Base-by-base conservation (phyloP, 2,113 vertebrate species). In the Protobothrops mucrosquamatus region DNA sequence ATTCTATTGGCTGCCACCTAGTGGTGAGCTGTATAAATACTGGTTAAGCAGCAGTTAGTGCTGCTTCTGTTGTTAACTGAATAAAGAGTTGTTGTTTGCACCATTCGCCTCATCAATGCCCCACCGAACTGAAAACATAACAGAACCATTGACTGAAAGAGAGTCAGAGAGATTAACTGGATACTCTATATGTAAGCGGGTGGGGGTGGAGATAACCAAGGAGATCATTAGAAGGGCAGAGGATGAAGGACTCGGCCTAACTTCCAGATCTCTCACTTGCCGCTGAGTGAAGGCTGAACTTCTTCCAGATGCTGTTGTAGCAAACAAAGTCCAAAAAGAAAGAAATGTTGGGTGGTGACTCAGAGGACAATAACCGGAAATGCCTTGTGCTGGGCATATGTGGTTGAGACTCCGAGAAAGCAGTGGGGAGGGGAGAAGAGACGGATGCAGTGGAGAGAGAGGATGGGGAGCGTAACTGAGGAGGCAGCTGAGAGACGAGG, bases 281-380 rank as follows among this genome's bases (percentile, higher is more conserved):
- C 6, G 11, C 34, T 29, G 23, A 87, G 24, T 0, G 1, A 85
- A 85, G 43, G 39, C 81, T 24, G 81, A 20, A 85, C 20, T 39
- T 22, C 29, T 87, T 29, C 5, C 86, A 52, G 43, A n/a, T 86
- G 22, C 11, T 14, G 4, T 48, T 51, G 86, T 87, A 52, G 48
- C 11, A 29, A 54, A 81, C 15, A 6, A 81, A 81, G 69, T 1
- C 15, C 69, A 55, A 34, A 15, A 29, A 88, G 26, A 18, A 23
- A 59, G 8, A 26, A 24, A 26, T 2, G 57, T 18, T 52, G 46
- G 29, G 46, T 23, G 15, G 87, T 59, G 94, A 89, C 26, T 12
- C 51, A 2, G 0, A 0, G 85, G 95, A 96, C 95, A 96, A 96
- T 95, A 5, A 93, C 89, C 93, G 95, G 96, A 96, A 96, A 96